A percentile compares a stretch with the other conserved stretches of the same genome.
These are phyloP conservation scores for Colinus virginianus DNA, from an alignment of 2,113 vertebrate species.

Conservation along the genomic window DNA sequence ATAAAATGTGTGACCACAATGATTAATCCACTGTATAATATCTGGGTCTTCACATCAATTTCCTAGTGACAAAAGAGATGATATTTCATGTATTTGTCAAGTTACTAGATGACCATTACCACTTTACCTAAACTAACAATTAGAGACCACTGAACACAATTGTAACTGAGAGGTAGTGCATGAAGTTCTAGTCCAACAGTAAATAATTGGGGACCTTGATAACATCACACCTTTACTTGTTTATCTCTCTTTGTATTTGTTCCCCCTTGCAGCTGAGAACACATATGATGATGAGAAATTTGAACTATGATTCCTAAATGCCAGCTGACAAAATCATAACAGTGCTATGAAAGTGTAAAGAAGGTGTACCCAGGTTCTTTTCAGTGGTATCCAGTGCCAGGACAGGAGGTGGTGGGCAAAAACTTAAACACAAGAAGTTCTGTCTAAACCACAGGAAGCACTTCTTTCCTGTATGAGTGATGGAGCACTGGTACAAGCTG, in stretches of 20 bases:
- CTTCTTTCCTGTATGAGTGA: neutral
- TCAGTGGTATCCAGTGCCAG: neutral
- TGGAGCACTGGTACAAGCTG: neutral
- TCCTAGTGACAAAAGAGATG: neutral
- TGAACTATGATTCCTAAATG: neutral
- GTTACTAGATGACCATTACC: neutral
- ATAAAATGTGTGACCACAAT: rapidly evolving
- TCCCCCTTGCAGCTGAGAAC: neutral
- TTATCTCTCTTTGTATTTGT: neutral
- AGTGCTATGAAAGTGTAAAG: neutral
- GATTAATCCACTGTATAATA: neutral
- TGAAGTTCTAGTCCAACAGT: neutral
- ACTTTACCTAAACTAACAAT: neutral
- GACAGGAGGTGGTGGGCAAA: neutral
- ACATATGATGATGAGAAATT: neutral
- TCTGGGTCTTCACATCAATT: neutral
- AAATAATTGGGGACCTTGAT: neutral
- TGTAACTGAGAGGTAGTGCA: neutral
- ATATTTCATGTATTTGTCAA: neutral
- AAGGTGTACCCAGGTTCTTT: neutral
- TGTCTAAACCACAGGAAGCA: neutral
- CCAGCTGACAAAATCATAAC: neutral
- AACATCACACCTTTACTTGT: neutral
- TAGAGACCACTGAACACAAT: neutral
- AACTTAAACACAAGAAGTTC: neutral